Conservation (phyloP, 2,888 invertebrate species). For the Sinotaia quadrata region DNA sequence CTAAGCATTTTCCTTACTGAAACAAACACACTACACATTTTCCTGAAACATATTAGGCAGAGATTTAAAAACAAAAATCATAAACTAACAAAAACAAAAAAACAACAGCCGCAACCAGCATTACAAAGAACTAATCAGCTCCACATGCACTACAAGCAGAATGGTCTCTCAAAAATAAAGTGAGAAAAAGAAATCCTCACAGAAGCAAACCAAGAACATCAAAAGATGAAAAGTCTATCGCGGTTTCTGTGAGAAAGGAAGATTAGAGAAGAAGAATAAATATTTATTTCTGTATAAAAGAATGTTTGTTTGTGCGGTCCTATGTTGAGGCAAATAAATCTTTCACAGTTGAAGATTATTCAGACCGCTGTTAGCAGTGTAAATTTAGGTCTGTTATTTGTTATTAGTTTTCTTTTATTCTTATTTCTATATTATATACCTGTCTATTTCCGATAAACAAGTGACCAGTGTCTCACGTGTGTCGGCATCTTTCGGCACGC, state of each 20-base stretch:
- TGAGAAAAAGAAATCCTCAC: too few relatives aligned
- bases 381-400: neutral
- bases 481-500: conserved; percentile 49
- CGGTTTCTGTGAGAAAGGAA: too few relatives aligned
- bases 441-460: conserved; percentile 48
- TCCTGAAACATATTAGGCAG: too few relatives aligned
- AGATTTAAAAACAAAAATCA: neutral
- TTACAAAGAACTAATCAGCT: too few relatives aligned
- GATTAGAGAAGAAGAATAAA: too few relatives aligned
- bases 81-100: neutral
- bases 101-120: neutral
- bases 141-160: too few relatives aligned
- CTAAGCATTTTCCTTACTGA: neutral
- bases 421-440: conserved; percentile 20
- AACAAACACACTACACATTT: too few relatives aligned
- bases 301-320: too few relatives aligned
- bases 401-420: neutral
- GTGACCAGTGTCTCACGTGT: conserved; percentile 43
- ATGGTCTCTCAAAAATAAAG: too few relatives aligned
- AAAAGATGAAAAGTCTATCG: too few relatives aligned
- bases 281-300: too few relatives aligned
- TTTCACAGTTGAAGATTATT: neutral
- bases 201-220: too few relatives aligned
- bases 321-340: neutral
- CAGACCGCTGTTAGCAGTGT: neutral